Percentiles rank a stretch among this genome's conserved stretches.
Conservation (phyloP, 2,113 vertebrate genomes). For the Australoheros scitulus region DNA sequence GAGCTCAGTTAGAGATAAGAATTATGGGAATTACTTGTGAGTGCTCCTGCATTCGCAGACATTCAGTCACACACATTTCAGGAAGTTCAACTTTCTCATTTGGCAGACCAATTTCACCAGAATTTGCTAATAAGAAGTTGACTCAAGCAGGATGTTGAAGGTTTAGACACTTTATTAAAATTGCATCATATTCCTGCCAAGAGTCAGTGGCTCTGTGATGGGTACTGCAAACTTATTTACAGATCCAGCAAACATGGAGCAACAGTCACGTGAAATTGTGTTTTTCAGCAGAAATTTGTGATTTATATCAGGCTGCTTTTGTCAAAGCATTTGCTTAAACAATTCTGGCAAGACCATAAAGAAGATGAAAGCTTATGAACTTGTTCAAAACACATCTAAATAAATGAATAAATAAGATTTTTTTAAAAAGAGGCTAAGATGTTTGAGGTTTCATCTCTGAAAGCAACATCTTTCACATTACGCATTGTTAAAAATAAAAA, state of each 20-base stretch:
- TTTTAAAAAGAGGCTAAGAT: not conserved
- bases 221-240: not conserved
- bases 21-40: not conserved
- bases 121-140: not conserved
- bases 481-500: not conserved
- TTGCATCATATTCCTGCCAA: not conserved
- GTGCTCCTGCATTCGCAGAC: slow-evolving; percentile 21
- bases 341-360: not conserved
- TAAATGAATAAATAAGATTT: not conserved
- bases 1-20: slow-evolving; percentile 33
- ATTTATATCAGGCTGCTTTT: not conserved
- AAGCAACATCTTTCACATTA: not conserved
- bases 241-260: not conserved
- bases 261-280: not conserved
- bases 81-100: not conserved
- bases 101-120: not conserved
- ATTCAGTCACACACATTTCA: slow-evolving; percentile 6
- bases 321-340: not conserved
- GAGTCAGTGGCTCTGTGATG: not conserved
- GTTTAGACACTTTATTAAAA: not conserved
- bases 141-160: not conserved
- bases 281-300: too few relatives aligned
- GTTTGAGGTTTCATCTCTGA: not conserved
- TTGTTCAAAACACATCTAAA: not conserved
- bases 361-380: not conserved